Conservation (phyloP, 1,140 invertebrate species). For the Rhynchophorus ferrugineus region DNA sequence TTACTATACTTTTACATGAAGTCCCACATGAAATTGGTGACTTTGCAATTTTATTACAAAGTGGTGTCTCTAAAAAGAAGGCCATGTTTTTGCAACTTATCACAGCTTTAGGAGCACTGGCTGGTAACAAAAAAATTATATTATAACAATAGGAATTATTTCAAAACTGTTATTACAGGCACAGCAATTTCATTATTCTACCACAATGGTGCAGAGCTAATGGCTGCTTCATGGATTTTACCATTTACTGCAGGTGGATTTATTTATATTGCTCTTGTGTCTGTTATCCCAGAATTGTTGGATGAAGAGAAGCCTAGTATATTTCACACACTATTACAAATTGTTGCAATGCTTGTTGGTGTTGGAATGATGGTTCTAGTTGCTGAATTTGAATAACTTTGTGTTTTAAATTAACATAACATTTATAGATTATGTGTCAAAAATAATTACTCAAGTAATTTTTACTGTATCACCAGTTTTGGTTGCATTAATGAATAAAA, state of each 20-base stretch:
- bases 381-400: constrained; percentile 78
- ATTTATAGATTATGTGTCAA: too few relatives aligned
- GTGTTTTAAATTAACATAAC: too few relatives aligned
- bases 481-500: too few relatives aligned
- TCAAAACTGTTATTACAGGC: constrained; percentile 36
- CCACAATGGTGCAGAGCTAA: constrained; percentile 62
- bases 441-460: too few relatives aligned
- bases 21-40: constrained; percentile 98
- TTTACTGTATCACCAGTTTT: too few relatives aligned
- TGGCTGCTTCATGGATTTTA: constrained; percentile 77
- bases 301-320: constrained; percentile 67
- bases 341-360: constrained; percentile 71
- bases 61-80: constrained; percentile 81
- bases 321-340: constrained; percentile 79
- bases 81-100: constrained; percentile 86
- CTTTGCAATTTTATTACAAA: constrained; percentile 94
- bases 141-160: not conserved
- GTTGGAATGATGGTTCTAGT: constrained; percentile 92
- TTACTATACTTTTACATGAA: constrained; percentile 93
- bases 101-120: constrained; percentile 90
- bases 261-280: constrained; percentile 96
- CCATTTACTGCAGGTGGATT: constrained; percentile 97
- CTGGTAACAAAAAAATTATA: constrained; percentile 42
- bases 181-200: constrained; percentile 79
- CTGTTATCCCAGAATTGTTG: constrained; percentile 89